Evolutionary conservation across 2,113 vertebrate genomes (phyloP).

Genomic region (Empidonax alnorum): DNA sequence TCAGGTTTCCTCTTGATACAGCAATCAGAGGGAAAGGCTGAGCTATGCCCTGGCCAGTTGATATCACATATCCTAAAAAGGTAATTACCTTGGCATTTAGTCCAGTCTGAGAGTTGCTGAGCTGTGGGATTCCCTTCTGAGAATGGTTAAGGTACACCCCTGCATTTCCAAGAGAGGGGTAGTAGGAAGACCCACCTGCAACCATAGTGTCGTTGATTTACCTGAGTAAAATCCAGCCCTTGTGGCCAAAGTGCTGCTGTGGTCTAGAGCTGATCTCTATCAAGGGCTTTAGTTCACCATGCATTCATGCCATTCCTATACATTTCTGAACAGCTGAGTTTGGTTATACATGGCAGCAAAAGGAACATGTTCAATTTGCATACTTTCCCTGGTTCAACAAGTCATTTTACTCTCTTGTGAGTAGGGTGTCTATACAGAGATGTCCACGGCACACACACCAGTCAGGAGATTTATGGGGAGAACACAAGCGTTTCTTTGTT

Average conservation of each 20-base stretch:
- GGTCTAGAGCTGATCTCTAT: background rate
- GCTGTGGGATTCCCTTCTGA: background rate
- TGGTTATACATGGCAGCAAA: background rate
- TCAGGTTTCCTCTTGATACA: background rate
- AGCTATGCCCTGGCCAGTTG: background rate
- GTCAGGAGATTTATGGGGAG: background rate
- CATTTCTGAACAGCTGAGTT: background rate
- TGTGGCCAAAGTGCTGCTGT: background rate
- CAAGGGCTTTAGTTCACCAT: background rate
- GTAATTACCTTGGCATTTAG: fast-evolving
- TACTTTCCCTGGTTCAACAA: background rate
- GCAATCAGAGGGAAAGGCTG: background rate
- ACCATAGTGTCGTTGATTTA: fast-evolving
- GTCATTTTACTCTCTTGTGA: background rate
- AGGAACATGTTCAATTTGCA: background rate
- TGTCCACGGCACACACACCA: fast-evolving
- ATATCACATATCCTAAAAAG: background rate
- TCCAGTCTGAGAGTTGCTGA: background rate
- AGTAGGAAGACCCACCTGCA: background rate
- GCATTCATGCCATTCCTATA: background rate
- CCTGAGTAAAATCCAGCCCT: background rate
- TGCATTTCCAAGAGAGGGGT: background rate
- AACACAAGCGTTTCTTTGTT: background rate
- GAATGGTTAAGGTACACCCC: background rate
- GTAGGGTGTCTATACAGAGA: background rate